Conservation (phyloP, 92 coral and sea anemone genomes). For the Montipora capitata region DNA sequence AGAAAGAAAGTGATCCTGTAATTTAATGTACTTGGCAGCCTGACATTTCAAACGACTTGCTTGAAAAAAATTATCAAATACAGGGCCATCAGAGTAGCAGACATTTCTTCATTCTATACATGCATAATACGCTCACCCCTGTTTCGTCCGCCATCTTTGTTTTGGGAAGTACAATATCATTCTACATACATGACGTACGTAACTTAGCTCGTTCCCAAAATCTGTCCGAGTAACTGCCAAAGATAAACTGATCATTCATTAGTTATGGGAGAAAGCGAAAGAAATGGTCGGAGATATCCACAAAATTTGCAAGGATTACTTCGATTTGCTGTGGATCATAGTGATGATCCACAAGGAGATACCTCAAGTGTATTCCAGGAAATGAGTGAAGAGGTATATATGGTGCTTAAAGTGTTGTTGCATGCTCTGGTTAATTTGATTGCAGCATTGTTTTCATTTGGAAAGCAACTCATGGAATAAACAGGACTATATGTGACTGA, state of each 20-base stretch:
- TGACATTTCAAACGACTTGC: too few species aligned
- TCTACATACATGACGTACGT: neutral
- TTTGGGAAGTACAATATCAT: neutral
- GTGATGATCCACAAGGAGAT: conserved; percentile 47
- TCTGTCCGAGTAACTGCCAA: too few species aligned
- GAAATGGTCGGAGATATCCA: conserved; percentile 43
- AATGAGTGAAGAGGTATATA: conserved; percentile 82
- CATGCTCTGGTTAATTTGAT: too few species aligned
- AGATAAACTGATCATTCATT: too few species aligned
- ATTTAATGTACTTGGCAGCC: too few species aligned
- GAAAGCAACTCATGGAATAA: too few species aligned
- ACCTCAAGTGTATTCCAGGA: conserved; percentile 66
- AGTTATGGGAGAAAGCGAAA: conserved; percentile 18
- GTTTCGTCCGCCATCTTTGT: conserved; percentile 45
- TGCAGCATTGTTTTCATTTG: too few species aligned
- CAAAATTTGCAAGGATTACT: conserved; percentile 79
- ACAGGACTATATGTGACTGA: too few species aligned
- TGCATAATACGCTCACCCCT: neutral
- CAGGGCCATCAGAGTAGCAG: neutral
- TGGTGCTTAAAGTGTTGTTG: too few species aligned
- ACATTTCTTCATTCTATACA: neutral
- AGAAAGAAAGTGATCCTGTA: neutral
- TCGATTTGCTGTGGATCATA: conserved; percentile 63
- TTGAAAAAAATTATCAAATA: too few species aligned
- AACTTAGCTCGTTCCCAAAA: too few species aligned